Evolutionary conservation across 2,888 invertebrate species (phyloP).

Genomic region (Merodon equestris): DNA sequence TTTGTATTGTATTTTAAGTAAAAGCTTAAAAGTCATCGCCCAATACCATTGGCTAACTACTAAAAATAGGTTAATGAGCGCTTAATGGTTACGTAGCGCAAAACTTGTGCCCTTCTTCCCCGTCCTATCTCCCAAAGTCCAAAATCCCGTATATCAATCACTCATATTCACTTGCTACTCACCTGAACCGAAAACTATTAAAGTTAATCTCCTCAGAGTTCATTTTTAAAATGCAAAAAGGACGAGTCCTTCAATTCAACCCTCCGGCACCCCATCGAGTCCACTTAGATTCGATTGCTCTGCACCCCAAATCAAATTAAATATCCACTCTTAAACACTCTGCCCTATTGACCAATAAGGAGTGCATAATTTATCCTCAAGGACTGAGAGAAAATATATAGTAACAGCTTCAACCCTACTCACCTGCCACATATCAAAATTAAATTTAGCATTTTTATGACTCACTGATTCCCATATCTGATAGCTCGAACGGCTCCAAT

Average conservation of each 20-base stretch:
- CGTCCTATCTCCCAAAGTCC: too few species aligned
- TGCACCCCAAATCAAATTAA: conserved; percentile 54
- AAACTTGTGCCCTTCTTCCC: too few species aligned
- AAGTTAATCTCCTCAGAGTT: too few species aligned
- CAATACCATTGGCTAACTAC: too few species aligned
- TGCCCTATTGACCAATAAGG: neutral
- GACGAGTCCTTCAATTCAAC: conserved; percentile 26
- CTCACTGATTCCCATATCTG: conserved; percentile 27
- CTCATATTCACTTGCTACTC: too few species aligned
- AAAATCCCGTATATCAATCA: too few species aligned
- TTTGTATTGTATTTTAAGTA: too few species aligned
- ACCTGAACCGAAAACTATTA: too few species aligned
- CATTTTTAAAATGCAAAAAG: neutral
- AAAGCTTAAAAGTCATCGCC: too few species aligned
- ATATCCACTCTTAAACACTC: conserved; percentile 54
- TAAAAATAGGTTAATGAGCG: too few species aligned
- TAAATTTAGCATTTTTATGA: conserved; percentile 65
- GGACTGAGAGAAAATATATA: conserved; percentile 8
- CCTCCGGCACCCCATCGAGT: conserved; percentile 45
- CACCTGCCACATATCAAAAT: conserved; percentile 68
- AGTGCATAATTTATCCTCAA: conserved; percentile 53
- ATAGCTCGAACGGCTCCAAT: conserved; percentile 15
- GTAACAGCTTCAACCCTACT: conserved; percentile 46
- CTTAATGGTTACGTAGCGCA: too few species aligned
- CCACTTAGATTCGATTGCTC: conserved; percentile 52